These are phyloP conservation scores for Melanostigma gelatinosum DNA, from an alignment of 2,113 vertebrate genomes.

Conservation along the genomic window DNA sequence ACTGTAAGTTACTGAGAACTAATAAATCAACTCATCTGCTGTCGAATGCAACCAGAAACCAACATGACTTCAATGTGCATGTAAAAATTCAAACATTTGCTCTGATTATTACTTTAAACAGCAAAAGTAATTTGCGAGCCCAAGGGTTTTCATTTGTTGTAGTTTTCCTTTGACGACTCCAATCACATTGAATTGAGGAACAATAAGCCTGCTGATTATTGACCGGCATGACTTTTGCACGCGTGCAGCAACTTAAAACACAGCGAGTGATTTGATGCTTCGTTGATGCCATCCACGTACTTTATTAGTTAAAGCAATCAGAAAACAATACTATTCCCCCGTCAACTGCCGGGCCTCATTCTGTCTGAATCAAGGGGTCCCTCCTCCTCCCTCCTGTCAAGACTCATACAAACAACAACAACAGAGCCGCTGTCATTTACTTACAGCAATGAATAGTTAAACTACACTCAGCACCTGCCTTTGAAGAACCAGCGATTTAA, in stretches of 20 bases:
- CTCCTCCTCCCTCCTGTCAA: constrained; percentile 37
- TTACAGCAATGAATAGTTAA: constrained; percentile 59
- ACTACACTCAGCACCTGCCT: constrained; percentile 64
- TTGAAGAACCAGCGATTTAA: constrained; percentile 55
- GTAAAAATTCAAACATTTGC: background rate
- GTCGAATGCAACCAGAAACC: background rate
- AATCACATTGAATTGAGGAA: background rate
- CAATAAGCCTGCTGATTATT: background rate
- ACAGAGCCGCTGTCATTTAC: constrained; percentile 35
- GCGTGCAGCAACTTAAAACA: background rate
- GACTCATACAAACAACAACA: constrained; percentile 24
- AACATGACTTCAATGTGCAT: background rate
- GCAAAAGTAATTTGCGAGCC: background rate
- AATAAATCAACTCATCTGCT: constrained; percentile 30
- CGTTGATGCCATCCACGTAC: constrained; percentile 3
- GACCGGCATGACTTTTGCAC: background rate
- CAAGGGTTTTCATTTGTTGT: background rate
- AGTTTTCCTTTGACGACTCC: background rate
- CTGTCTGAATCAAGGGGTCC: constrained; percentile 36
- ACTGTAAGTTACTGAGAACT: constrained; percentile 38
- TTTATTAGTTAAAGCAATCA: constrained; percentile 24
- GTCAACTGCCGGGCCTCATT: constrained; percentile 30
- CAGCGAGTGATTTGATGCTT: background rate
- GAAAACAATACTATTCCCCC: constrained; percentile 50
- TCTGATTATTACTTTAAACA: background rate